phyloP scores from a whole-genome alignment of 2,113 vertebrate species.

The Lipophrys pholis region DNA sequence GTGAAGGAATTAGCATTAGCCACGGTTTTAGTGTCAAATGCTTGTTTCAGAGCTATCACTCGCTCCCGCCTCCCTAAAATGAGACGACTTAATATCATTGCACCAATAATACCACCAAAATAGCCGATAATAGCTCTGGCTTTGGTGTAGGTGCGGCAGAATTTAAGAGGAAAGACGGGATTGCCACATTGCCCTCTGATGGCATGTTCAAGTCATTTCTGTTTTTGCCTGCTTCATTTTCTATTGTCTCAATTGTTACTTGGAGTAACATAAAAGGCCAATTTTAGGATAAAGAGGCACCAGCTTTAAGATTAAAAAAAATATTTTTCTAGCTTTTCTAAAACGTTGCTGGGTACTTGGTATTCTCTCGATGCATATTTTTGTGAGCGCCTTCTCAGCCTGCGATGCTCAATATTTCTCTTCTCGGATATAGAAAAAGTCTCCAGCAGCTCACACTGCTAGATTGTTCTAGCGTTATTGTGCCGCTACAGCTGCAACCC shows the following conservation, averaged over 20 bases:
- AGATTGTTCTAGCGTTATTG: conserved; percentile 33
- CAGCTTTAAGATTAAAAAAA: neutral
- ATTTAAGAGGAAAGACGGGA: conserved; percentile 23
- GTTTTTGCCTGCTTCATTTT: conserved; percentile 40
- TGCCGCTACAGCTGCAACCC: conserved; percentile 23
- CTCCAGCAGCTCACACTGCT: conserved; percentile 34
- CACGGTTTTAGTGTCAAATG: conserved; percentile 77
- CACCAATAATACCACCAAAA: conserved; percentile 69
- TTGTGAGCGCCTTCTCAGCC: conserved; percentile 1
- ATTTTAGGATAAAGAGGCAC: neutral
- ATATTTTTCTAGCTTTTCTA: no score
- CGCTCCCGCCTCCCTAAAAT: conserved; percentile 47
- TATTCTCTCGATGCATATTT: neutral
- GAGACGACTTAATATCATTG: conserved; percentile 73
- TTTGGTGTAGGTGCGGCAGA: conserved; percentile 34
- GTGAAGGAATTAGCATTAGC: conserved; percentile 75
- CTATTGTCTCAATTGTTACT: conserved; percentile 40
- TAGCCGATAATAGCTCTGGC: conserved; percentile 51
- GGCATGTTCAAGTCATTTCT: conserved; percentile 17
- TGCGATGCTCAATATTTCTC: conserved; percentile 33
- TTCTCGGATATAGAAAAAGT: conserved; percentile 14
- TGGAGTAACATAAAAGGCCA: conserved; percentile 11
- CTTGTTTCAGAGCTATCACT: conserved; percentile 76
- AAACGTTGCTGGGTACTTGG: neutral
- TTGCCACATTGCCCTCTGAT: conserved; percentile 33